phyloP scores from a whole-genome alignment of 2,113 vertebrate genomes.

The Ochotona curzoniae region DNA sequence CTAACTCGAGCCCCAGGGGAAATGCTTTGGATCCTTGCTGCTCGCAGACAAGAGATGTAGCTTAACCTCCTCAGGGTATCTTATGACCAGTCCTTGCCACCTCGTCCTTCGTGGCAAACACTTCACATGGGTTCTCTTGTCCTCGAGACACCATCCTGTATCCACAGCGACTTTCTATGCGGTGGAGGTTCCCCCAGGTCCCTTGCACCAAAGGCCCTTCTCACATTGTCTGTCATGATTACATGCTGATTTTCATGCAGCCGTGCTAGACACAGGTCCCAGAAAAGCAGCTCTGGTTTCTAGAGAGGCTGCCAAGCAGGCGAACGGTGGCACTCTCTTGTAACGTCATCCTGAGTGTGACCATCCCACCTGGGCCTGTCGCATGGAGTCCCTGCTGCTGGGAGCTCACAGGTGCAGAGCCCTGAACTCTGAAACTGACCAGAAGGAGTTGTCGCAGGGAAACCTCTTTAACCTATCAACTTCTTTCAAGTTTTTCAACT shows the following conservation, averaged over 20 bases:
- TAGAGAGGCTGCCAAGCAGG: background rate
- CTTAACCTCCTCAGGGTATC: background rate
- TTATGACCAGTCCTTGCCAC: background rate
- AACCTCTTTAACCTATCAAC: background rate
- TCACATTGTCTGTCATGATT: background rate
- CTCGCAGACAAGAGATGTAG: background rate
- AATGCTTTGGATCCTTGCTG: background rate
- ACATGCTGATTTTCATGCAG: background rate
- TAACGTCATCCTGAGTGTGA: rapidly evolving
- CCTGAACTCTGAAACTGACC: background rate
- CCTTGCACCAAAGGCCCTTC: background rate
- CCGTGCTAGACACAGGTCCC: background rate
- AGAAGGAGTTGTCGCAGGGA: background rate
- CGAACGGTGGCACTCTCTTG: rapidly evolving
- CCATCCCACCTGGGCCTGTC: background rate
- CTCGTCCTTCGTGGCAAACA: background rate
- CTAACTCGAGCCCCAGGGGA: too few species aligned
- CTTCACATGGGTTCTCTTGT: background rate
- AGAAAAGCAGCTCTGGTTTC: background rate
- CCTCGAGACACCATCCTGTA: background rate
- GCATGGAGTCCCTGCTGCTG: background rate
- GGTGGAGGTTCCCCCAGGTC: background rate
- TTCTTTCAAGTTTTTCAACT: background rate
- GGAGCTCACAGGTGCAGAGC: background rate
- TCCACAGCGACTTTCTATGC: background rate